Evolutionary conservation across 2,797 vertebrate species (phyloP), one percentile per base, ranked within the genome.

Genomic region (Crocidura indochinensis): DNA sequence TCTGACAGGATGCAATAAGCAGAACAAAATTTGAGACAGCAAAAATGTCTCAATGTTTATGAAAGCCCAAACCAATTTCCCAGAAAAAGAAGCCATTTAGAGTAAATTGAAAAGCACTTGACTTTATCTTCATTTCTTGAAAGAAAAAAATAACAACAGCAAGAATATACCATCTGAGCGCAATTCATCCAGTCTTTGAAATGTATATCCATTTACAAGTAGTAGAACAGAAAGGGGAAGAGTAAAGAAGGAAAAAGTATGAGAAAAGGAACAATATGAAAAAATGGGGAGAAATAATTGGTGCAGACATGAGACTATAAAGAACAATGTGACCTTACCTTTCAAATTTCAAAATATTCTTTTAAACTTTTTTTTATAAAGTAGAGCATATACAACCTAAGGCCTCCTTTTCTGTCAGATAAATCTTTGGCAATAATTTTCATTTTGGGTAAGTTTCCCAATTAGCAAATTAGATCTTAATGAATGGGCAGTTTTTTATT

Each of bases 1-100:
- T 93, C 88, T 97, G 95, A 94, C 93, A 97, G 96, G 92, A 86
- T 91, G 77, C 90, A 97, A 97, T 96, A 97, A 97, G 90, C 88
- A 87, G 92, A 96, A 97, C 0, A 2, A 96, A 93, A 94, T 77
- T 8, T 95, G 95, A 97, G 96, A 96, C 93, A 95, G 96, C 95
- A 97, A 94, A 96, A 97, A 95, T 76, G 73, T 93, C 91, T 93
- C 44, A 53, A 76, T 93, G 85, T 93, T 97, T 97, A 93, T 91
- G 88, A 96, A 96, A 97, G 94, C 62, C 65, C 77, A 75, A 87
- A 79, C 73, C 49, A 87, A 71, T 94, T 96, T 96, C 82, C 94
- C 83, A 93, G 90, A 83, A 96, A 97, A 96, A 83, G 56, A 78
- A 93, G 79, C 82, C 95, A 87, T 96, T 97, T 81, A 95, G 84